A percentile compares a stretch with the other conserved stretches of the same genome.
phyloP scores from a whole-genome alignment of 2,113 vertebrate genomes.

The Pelobates fuscus region DNA sequence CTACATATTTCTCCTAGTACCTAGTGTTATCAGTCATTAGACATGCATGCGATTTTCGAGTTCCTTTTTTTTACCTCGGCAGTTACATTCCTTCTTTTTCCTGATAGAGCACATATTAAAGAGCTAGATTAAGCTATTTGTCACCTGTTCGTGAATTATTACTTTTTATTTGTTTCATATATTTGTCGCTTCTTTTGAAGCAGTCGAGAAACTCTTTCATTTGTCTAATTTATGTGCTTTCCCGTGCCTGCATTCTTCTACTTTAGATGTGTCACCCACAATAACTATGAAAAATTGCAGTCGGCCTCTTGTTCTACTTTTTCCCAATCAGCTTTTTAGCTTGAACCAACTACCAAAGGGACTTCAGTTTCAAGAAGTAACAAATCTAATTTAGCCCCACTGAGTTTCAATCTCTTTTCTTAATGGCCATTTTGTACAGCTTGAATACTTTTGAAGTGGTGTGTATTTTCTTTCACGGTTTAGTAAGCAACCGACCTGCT shows the following conservation, averaged over 20 bases:
- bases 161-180: constrained; percentile 56
- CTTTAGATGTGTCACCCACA: constrained; percentile 81
- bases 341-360: constrained; percentile 65
- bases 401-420: constrained; percentile 65
- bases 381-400: constrained; percentile 74
- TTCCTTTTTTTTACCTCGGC: too few species aligned
- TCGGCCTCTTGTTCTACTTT: constrained; percentile 60
- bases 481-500: constrained; percentile 50
- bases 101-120: constrained; percentile 50
- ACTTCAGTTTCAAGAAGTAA: constrained; percentile 65
- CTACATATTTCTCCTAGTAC: too few species aligned
- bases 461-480: constrained; percentile 55
- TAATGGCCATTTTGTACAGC: constrained; percentile 63
- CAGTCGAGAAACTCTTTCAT: constrained; percentile 60
- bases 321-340: constrained; percentile 56
- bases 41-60: too few species aligned
- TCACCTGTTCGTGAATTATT: constrained; percentile 54
- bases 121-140: constrained; percentile 57
- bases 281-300: constrained; percentile 91
- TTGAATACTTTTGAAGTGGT: constrained; percentile 59
- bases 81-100: background rate
- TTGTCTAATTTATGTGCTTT: constrained; percentile 68
- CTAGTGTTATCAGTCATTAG: too few species aligned
- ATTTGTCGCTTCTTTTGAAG: constrained; percentile 57
- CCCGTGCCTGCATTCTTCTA: constrained; percentile 62